phyloP scores from a whole-genome alignment of 2,888 invertebrate genomes.

The Leptinotarsa haldemani region DNA sequence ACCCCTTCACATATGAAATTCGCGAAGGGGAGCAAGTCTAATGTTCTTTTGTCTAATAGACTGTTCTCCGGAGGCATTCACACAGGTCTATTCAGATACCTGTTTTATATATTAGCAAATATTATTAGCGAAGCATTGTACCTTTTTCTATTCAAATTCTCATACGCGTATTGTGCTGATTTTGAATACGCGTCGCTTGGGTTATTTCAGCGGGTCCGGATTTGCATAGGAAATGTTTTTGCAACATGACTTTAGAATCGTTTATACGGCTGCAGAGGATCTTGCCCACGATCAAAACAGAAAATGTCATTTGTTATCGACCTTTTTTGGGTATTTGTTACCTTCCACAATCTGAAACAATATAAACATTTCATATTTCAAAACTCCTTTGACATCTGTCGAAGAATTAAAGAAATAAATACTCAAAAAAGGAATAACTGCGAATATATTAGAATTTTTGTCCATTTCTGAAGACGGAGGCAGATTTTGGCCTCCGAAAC shows the following conservation, averaged over 20 bases:
- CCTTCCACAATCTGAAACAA: too few relatives aligned
- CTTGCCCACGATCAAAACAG: too few relatives aligned
- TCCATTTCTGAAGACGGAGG: too few relatives aligned
- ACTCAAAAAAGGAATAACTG: too few relatives aligned
- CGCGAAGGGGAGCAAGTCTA: constrained; percentile 55
- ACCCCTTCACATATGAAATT: constrained; percentile 50
- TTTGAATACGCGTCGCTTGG: constrained; percentile 27
- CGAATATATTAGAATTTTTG: too few relatives aligned
- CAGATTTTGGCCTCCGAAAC: too few relatives aligned
- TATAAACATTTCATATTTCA: too few relatives aligned
- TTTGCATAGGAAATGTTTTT: constrained; percentile 22
- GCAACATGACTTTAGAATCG: constrained; percentile 1
- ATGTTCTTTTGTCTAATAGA: constrained; percentile 57
- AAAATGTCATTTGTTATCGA: too few relatives aligned
- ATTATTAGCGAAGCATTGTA: constrained; percentile 52
- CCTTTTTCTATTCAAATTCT: constrained; percentile 39
- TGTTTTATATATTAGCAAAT: constrained; percentile 53
- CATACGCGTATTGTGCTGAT: constrained; percentile 34
- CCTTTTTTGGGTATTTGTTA: too few relatives aligned
- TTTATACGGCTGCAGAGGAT: background rate
- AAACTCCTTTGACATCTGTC: too few relatives aligned
- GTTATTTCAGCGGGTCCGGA: constrained; percentile 9
- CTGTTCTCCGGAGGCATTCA: constrained; percentile 44
- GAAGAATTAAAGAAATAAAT: too few relatives aligned
- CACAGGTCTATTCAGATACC: constrained; percentile 52